A percentile compares a stretch with the other conserved stretches of the same genome.
Evolutionary conservation across 2,888 invertebrate species (phyloP).

Genomic region (Drosophila vallismaia): DNA sequence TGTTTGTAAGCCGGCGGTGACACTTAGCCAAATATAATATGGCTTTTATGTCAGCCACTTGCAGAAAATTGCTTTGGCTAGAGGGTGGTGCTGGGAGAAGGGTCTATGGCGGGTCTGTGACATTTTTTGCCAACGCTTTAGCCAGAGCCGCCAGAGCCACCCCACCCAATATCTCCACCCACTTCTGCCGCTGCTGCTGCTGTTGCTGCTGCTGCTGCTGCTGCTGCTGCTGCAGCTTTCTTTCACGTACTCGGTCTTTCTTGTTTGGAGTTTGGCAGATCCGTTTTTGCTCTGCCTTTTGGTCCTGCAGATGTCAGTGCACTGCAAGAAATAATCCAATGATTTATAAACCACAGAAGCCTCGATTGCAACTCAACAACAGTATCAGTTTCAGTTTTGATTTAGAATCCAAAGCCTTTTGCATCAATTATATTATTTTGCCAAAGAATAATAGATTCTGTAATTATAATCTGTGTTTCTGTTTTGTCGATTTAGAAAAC

Average conservation of each 20-base stretch:
- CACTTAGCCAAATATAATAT: constrained; percentile 77
- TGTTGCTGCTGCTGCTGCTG: not conserved
- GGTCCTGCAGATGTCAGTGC: constrained; percentile 1
- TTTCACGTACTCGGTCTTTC: constrained; percentile 32
- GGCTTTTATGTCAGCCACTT: constrained; percentile 77
- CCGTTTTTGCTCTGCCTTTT: constrained; percentile 26
- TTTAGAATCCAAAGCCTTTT: not conserved
- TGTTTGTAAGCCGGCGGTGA: constrained; percentile 65
- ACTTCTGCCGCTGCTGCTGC: constrained; percentile 2
- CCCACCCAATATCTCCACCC: not conserved
- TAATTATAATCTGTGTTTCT: not conserved
- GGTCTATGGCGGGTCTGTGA: not conserved
- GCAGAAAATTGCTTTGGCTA: constrained; percentile 70
- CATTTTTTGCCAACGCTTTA: constrained; percentile 15
- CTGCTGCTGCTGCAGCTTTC: constrained; percentile 12
- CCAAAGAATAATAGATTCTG: not conserved
- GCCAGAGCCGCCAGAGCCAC: not conserved
- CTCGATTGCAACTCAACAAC: not conserved
- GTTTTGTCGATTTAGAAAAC: not conserved
- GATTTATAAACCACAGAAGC: too few relatives aligned
- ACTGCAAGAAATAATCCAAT: constrained; percentile 4
- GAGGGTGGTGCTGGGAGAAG: not conserved
- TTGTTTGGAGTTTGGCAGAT: constrained; percentile 31
- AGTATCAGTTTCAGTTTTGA: not conserved
- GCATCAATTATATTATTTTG: too few relatives aligned